Percentiles rank a stretch among this genome's conserved stretches.
Evolutionary conservation across 2,113 vertebrate genomes (phyloP).

Genomic region (Ictalurus punctatus): DNA sequence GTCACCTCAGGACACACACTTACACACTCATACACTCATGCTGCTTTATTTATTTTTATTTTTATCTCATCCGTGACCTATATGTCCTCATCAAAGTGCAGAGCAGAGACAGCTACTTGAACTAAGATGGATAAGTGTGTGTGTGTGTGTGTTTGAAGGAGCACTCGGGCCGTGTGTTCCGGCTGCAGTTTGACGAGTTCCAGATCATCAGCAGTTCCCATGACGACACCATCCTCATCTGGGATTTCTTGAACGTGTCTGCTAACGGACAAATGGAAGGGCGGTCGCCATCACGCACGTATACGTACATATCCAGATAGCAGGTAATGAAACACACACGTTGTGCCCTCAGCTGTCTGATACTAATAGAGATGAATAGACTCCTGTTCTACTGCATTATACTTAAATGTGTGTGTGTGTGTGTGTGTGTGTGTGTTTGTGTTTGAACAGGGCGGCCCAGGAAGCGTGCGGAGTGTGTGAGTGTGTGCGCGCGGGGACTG

Average conservation of each 20-base stretch:
- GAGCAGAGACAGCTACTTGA: background rate
- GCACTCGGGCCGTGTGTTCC: slow-evolving; percentile 98
- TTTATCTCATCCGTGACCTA: background rate
- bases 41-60: background rate
- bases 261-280: slow-evolving; percentile 94
- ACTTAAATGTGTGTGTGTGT: slow-evolving; percentile 5
- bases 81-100: background rate
- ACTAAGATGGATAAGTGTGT: background rate
- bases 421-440: slow-evolving; percentile 48
- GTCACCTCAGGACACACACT: slow-evolving; percentile 58
- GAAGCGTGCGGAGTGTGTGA: slow-evolving; percentile 40
- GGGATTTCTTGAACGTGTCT: slow-evolving; percentile 98
- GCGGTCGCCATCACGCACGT: slow-evolving; percentile 97
- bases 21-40: background rate
- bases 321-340: slow-evolving; percentile 71
- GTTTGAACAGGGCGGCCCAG: slow-evolving; percentile 41
- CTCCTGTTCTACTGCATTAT: no score
- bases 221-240: slow-evolving; percentile 98
- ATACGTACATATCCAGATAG: slow-evolving; percentile 99
- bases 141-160: slow-evolving; percentile 71
- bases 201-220: slow-evolving; percentile 99
- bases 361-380: background rate
- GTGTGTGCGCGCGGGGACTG: slow-evolving; percentile 51
- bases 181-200: slow-evolving; percentile 98
- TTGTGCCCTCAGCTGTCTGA: background rate